Evolutionary conservation across 2,797 vertebrate genomes (phyloP), one percentile per base, ranked within the genome.

Genomic region (Micropoecilia bifurca): DNA sequence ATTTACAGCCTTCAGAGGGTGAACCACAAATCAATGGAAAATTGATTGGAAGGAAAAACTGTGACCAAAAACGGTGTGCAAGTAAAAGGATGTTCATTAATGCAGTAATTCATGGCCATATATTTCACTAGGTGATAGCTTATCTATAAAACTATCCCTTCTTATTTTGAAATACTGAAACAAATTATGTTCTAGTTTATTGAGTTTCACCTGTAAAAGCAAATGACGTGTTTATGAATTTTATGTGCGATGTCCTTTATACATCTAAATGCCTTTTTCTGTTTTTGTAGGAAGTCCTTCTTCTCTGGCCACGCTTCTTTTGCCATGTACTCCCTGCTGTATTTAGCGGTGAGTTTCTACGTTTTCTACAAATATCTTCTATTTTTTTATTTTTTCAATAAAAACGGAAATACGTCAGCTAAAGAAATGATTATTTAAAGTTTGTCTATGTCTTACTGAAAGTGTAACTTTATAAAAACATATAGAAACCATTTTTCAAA

Each of bases 261-360:
- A 39, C 43, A 79, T 83, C 25, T 84, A 69, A 90, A 81, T 55
- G 36, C 41, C 41, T 74, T 80, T 80, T 55, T 91, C 79, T 69
- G 16, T n/a, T 80, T 81, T 83, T 90, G 71, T 78, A 96, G 96
- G 87, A 96, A 95, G 81, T 95, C 95, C 30, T 96, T 95, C 91
- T 95, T 92, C 88, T 96, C 95, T 1, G 95, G 95, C 50, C 94
- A 96, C 0, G 91, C 95, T 73, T 95, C 94, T 36, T 95, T 95
- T 30, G 89, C 95, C 1, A 95, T 93, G 94, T 96, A 95, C 88
- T 90, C 93, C 73, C 91, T 95, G 91, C 88, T 95, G 71, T 96
- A 94, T 86, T 92, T 96, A 82, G 92, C 90, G 80, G 94, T 95
- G 83, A 96, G 95, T 95, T 87, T 78, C 46, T 68, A 33, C 14